Conservation (phyloP, 1,140 invertebrate species). For the Portunus trituberculatus region DNA sequence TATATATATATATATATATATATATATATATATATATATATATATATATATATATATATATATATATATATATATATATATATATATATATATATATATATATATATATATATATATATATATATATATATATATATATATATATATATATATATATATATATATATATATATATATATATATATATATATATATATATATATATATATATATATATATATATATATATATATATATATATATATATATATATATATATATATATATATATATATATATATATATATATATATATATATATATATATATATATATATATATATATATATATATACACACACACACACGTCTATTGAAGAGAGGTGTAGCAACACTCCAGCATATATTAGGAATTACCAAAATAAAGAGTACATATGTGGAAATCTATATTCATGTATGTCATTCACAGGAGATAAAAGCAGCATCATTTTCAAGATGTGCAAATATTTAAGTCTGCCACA, state of each 20-base stretch:
- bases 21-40: too few relatives aligned
- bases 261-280: slow-evolving; percentile 10
- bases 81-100: too few relatives aligned
- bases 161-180: slow-evolving; percentile 34
- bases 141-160: slow-evolving; percentile 24
- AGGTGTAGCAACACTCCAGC: too few relatives aligned
- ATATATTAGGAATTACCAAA: too few relatives aligned
- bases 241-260: slow-evolving; percentile 5
- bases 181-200: slow-evolving; percentile 36
- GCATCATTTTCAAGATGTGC: too few relatives aligned
- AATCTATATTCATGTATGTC: too few relatives aligned
- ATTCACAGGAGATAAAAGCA: too few relatives aligned
- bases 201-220: not conserved
- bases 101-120: not conserved
- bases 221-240: not conserved
- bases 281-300: not conserved
- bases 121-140: not conserved
- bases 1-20: too few relatives aligned
- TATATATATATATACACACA: not conserved
- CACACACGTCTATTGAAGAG: not conserved
- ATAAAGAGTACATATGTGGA: too few relatives aligned
- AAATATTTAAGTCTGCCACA: too few relatives aligned
- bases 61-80: too few relatives aligned
- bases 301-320: not conserved
- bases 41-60: too few relatives aligned